A percentile compares a stretch with the other conserved stretches of the same genome.
Evolutionary conservation across 2,888 invertebrate species (phyloP).

Genomic region (Aspidiotus destructor): DNA sequence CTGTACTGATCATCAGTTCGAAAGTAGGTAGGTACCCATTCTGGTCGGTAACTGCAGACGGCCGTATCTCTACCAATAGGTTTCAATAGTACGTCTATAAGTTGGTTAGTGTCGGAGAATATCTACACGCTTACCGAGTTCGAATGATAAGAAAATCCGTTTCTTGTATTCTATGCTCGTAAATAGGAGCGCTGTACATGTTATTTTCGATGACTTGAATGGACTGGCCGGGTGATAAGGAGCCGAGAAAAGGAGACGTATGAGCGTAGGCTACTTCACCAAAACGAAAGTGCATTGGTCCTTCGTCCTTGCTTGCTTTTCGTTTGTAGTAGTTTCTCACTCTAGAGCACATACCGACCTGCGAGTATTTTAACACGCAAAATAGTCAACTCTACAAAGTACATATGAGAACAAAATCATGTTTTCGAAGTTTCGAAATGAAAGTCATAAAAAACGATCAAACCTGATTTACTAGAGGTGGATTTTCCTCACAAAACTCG

Average conservation of each 20-base stretch:
- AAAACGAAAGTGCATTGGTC: slow-evolving; percentile 70
- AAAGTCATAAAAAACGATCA: too few relatives aligned
- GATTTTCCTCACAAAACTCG: slow-evolving; percentile 97
- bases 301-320: slow-evolving; percentile 81
- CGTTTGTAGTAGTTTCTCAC: slow-evolving; percentile 97
- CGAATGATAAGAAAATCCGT: slow-evolving; percentile 90
- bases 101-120: too few relatives aligned
- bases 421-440: too few relatives aligned
- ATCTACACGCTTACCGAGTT: slow-evolving; percentile 50
- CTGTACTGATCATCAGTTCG: too few relatives aligned
- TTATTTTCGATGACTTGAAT: slow-evolving; percentile 92
- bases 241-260: slow-evolving; percentile 93
- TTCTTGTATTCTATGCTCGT: slow-evolving; percentile 64
- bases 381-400: too few relatives aligned
- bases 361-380: slow-evolving; percentile 13
- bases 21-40: too few relatives aligned
- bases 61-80: too few relatives aligned
- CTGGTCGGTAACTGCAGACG: too few relatives aligned
- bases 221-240: slow-evolving; percentile 84
- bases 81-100: too few relatives aligned
- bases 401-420: too few relatives aligned
- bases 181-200: slow-evolving; percentile 94
- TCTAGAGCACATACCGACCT: slow-evolving; percentile 95
- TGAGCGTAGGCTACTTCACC: slow-evolving; percentile 96
- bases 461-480: slow-evolving; percentile 87